Evolutionary conservation across 1,140 invertebrate species (phyloP).

Genomic region (Tetragonula clypearis): DNA sequence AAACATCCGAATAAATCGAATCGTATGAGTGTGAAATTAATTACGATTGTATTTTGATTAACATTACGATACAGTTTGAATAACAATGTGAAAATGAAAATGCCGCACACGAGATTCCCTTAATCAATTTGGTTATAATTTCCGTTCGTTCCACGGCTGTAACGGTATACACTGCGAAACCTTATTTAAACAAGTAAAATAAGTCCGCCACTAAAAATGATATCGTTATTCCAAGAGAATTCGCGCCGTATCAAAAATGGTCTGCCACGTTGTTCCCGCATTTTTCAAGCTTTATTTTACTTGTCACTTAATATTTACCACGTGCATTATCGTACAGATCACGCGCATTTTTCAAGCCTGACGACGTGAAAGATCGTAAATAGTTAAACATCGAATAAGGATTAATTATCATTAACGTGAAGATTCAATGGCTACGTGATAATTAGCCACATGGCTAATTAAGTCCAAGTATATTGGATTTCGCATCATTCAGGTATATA

Average conservation of each 20-base stretch:
- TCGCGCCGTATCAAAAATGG: neutral
- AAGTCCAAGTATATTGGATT: no score
- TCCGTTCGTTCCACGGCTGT: neutral
- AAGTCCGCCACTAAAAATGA: neutral
- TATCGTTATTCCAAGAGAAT: neutral
- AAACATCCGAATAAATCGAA: neutral
- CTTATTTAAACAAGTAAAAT: conserved; percentile 26
- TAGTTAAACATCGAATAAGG: no score
- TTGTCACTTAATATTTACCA: neutral
- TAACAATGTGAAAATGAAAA: conserved; percentile 26
- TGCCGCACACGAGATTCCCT: neutral
- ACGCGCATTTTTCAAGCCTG: no score
- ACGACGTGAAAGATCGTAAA: no score
- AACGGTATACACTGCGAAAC: conserved; percentile 12
- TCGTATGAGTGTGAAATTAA: conserved; percentile 1
- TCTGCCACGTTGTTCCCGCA: neutral
- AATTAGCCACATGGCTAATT: no score
- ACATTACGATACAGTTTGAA: conserved; percentile 7
- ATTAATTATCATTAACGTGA: no score
- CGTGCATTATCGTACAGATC: neutral
- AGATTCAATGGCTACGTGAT: no score
- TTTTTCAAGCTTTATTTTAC: neutral
- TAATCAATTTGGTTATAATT: conserved; percentile 17
- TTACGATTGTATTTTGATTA: conserved; percentile 15
- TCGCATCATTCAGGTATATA: no score